Base-by-base conservation (phyloP, 2,113 vertebrate genomes). In the Pavo muticus region DNA sequence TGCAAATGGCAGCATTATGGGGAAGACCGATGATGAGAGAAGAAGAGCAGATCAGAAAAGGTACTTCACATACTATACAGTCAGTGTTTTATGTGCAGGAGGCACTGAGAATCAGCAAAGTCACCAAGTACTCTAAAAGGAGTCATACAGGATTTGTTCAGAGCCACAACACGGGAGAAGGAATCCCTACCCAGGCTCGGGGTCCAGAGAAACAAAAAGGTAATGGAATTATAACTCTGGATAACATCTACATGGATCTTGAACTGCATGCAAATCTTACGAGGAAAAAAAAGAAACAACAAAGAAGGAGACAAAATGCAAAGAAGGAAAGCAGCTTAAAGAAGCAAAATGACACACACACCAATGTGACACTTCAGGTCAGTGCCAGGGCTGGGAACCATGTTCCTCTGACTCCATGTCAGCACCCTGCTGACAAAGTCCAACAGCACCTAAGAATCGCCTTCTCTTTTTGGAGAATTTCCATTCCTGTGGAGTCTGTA, bases 311-410 rank as follows among this genome's bases (percentile, higher is more conserved):
- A 32, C 37, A 57, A 59, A 78, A 70, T 4, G 19, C 6, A 56
- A 72, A 76, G 39, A 37, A 50, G 23, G n/a, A 73, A 77, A 70
- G 47, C 57, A 11, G 29, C 42, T 82, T 47, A 52, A 65, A 64
- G 45, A 78, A 45, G 54, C 39, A 59, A 86, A 69, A 63, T 21
- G n/a, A 32, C 67, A 68, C 24, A 40, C 12, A 44, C 35, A 17
- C 8, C 2, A 16, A 45, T 14, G 10, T 0, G 1, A 27, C 27
- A 6, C 37, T 35, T 20, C 24, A 61, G 40, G 35, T 14, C 60
- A 23, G 37, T 9, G 47, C 23, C 77, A 68, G 40, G 45, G 54
- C 25, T 23, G 25, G 35, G 60, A 37, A 44, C 27, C 1, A 0
- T 2, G 10, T 27, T 40, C 11, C 37, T 11, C 12, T 2, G 1